Evolutionary conservation across 30 jellyfish, hydroid and myxozoan species (phyloP).

Genomic region (Haliclystus octoradiatus): DNA sequence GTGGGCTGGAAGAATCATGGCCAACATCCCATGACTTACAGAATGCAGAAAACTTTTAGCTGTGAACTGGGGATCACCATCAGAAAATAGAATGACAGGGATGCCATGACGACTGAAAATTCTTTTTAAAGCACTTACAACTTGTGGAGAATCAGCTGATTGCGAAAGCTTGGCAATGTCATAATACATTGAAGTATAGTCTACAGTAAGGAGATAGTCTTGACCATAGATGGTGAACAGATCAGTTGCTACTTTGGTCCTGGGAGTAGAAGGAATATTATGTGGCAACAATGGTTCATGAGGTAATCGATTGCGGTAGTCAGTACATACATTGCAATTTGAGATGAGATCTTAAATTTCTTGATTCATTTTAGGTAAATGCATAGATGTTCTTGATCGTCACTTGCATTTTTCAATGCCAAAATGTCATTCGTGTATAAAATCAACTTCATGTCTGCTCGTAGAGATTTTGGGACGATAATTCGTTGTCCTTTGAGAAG

Average conservation of each 20-base stretch:
- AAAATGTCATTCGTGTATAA: constrained; percentile 28
- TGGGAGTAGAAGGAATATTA: constrained; percentile 23
- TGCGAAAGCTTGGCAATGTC: too few relatives aligned
- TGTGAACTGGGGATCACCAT: too few relatives aligned
- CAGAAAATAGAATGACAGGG: too few relatives aligned
- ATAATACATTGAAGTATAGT: constrained; percentile 24
- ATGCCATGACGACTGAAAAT: too few relatives aligned
- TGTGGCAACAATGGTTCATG: constrained; percentile 27
- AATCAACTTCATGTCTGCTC: constrained; percentile 5
- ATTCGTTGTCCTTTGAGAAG: constrained; percentile 13
- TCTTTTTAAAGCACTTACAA: too few relatives aligned
- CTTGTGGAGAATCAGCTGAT: too few relatives aligned
- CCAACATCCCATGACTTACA: too few relatives aligned
- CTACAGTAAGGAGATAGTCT: constrained; percentile 24
- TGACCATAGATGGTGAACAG: constrained; percentile 18
- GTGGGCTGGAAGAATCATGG: too few relatives aligned
- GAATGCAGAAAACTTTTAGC: too few relatives aligned
- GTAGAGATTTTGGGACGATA: constrained; percentile 20
- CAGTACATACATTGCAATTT: too few relatives aligned
- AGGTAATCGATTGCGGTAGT: constrained; percentile 15
- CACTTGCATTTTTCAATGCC: constrained; percentile 27
- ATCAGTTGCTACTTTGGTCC: constrained; percentile 33
- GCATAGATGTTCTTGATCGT: constrained; percentile 11
- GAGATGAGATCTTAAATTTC: too few relatives aligned
- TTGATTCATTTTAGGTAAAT: too few relatives aligned